Percentiles rank a stretch among this genome's conserved stretches.
Conservation (phyloP, 2,797 vertebrate genomes). For the Crax fasciolata region DNA sequence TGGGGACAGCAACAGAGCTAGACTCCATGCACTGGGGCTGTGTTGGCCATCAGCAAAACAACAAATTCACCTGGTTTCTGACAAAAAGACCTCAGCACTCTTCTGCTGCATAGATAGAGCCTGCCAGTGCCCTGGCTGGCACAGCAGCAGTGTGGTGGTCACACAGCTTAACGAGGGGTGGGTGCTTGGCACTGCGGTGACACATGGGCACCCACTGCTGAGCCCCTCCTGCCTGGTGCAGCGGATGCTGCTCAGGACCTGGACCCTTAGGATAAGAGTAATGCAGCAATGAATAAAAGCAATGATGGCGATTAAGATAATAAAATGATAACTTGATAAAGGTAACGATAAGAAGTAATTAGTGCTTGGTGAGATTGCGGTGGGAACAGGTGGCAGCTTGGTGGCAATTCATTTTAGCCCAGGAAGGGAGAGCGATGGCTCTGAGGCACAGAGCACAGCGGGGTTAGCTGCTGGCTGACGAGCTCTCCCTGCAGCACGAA, state of each 20-base stretch:
- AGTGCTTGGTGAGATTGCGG: slow-evolving; percentile 15
- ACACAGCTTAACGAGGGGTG: too few relatives aligned
- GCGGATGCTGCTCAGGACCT: not conserved
- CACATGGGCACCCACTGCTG: not conserved
- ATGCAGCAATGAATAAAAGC: slow-evolving; percentile 4
- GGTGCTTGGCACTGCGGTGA: too few relatives aligned
- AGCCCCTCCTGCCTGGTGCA: not conserved
- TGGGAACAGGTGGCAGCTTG: slow-evolving; percentile 29
- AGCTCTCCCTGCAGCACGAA: not conserved
- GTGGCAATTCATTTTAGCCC: slow-evolving; percentile 10
- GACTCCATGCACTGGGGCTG: fast-evolving
- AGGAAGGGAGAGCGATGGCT: not conserved
- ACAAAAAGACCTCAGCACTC: not conserved
- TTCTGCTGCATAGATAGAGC: fast-evolving
- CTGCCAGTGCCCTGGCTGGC: too few relatives aligned
- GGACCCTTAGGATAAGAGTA: not conserved
- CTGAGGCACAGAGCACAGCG: not conserved
- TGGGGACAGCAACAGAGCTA: not conserved
- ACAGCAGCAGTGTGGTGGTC: too few relatives aligned
- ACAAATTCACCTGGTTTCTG: not conserved
- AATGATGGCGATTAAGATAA: not conserved
- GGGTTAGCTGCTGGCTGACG: not conserved
- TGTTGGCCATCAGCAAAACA: not conserved
- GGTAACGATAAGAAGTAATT: slow-evolving; percentile 32
- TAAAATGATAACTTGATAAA: not conserved